phyloP scores from a whole-genome alignment of 2,113 vertebrate species.

The Sitta europaea region DNA sequence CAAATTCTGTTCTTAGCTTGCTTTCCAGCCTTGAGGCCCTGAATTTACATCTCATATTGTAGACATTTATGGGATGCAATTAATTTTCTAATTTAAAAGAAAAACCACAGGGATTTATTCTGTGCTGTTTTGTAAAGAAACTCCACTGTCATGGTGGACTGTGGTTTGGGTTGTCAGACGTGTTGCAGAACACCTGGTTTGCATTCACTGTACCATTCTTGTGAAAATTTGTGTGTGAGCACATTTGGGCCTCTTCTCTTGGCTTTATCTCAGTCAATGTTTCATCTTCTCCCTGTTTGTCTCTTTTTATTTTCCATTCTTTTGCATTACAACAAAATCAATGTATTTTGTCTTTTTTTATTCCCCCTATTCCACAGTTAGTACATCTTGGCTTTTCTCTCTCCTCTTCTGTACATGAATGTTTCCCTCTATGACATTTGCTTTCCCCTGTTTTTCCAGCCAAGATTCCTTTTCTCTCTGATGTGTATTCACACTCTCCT shows the following conservation, averaged over 20 bases:
- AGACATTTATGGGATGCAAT: not conserved
- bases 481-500: not conserved
- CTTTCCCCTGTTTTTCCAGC: not conserved
- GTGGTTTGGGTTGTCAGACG: not conserved
- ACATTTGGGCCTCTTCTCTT: not conserved
- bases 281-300: not conserved
- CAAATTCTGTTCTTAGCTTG: not conserved
- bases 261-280: not conserved
- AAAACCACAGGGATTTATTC: not conserved
- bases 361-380: not conserved
- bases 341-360: not conserved
- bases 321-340: not conserved
- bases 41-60: not conserved
- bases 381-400: not conserved
- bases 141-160: not conserved
- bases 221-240: rapidly evolving
- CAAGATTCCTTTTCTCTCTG: not conserved
- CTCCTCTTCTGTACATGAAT: not conserved
- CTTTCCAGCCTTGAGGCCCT: not conserved
- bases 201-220: not conserved
- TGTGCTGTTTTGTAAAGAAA: not conserved
- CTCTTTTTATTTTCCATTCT: not conserved
- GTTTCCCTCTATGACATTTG: not conserved
- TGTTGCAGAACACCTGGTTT: not conserved
- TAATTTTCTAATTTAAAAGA: not conserved